Evolutionary conservation across 2,113 vertebrate genomes (phyloP).

Genomic region (Trematomus loennbergii): DNA sequence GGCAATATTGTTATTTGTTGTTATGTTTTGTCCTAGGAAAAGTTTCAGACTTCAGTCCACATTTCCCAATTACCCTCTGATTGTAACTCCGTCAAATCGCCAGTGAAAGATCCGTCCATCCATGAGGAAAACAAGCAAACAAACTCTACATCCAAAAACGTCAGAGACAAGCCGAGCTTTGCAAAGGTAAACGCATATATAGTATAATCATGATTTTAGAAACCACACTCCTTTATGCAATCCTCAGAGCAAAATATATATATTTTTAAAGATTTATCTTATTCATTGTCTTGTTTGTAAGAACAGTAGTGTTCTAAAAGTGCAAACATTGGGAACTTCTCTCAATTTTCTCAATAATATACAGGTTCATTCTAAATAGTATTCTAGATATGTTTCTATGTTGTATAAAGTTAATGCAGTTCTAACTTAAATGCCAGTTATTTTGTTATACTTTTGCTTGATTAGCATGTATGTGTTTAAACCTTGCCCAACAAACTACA

Average conservation of each 20-base stretch:
- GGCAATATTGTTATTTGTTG: not conserved
- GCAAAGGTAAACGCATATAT: constrained; percentile 80
- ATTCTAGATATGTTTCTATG: not conserved
- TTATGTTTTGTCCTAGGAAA: constrained; percentile 3
- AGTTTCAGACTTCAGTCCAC: not conserved
- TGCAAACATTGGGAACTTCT: not conserved
- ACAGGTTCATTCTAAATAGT: not conserved
- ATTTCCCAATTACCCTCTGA: not conserved
- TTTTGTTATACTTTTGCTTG: not conserved
- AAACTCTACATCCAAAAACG: constrained; percentile 82
- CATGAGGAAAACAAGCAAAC: constrained; percentile 86
- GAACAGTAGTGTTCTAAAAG: not conserved
- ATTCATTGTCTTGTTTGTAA: not conserved
- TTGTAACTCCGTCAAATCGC: constrained; percentile 83
- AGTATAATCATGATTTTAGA: not conserved
- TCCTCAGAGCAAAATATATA: not conserved
- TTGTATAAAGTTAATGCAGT: not conserved
- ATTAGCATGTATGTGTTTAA: not conserved
- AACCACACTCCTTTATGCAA: not conserved
- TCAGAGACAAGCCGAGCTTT: constrained; percentile 87
- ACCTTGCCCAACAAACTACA: not conserved
- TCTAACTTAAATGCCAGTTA: not conserved
- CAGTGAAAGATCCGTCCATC: constrained; percentile 82
- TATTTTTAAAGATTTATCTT: not conserved
- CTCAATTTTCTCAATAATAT: not conserved